Evolutionary conservation across 2,113 vertebrate genomes (phyloP), one percentile per base, ranked within the genome.

Genomic region (Pomatorhinus ruficollis): DNA sequence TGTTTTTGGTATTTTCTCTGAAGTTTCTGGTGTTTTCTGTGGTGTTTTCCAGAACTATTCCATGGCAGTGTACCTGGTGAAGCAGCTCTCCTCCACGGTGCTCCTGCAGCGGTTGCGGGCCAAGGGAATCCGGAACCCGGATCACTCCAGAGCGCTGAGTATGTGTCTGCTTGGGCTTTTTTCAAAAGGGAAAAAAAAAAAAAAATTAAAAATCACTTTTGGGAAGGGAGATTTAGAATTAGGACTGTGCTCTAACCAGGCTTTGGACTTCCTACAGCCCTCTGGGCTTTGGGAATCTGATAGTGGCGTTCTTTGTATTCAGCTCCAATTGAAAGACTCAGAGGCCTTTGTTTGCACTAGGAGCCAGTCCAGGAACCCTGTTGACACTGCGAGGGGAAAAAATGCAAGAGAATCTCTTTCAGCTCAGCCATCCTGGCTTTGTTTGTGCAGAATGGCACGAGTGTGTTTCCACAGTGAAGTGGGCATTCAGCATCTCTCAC

Each of bases 111-210:
- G 99, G 97, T 98, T 99, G 96, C 98, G 99, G 92, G 98, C 98
- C 42, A 99, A 99, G 98, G 99, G 99, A 88, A 99, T 99, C 97
- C 98, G 99, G 96, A 99, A 99, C 97, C 99, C 99, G 15, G 99
- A 99, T 98, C 99, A 99, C 98, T 99, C 99, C 96, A 98, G 99
- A 98, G 99, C 99, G 12, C 98, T 99, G 89, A 99, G 99, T 99
- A 99, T 0, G 83, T 95, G 98, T 92, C 97, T 92, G 35, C 60
- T 89, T 87, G 40, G 56, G 25, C 60, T 95, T 49, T 20, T 30
- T 47, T 7, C 7, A 71, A 64, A 77, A 56, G 40, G 31, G 27
- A 7, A 60, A 60, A 31, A 37, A 68, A 30, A n/a, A n/a, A n/a
- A n/a, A n/a, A n/a, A n/a, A n/a, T n/a, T n/a, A 6, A 31, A 89